Evolutionary conservation across 1,140 invertebrate genomes (phyloP), one percentile per base, ranked within the genome.

Genomic region (Cydia amplana): DNA sequence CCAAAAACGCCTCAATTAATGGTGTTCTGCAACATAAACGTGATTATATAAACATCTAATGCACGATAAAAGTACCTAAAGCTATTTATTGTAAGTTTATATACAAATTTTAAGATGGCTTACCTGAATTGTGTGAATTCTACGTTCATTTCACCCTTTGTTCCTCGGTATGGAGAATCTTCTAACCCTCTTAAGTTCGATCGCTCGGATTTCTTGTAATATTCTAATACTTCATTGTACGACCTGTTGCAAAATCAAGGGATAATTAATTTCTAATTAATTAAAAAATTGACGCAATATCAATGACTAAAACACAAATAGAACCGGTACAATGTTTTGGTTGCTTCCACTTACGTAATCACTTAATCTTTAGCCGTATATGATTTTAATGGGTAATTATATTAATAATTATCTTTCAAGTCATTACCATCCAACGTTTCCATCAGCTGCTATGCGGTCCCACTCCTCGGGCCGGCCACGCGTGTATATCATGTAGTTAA

Each of bases 401-500:
- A 51, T 18, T 14, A 60, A 23, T 60, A 60, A 60, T 23, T n/a
- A 18, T 18, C 16, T 74, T 93, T 90, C 76, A 91, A 85, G 76
- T 14, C 14, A n/a, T 77, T 74, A 82, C 89, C 94, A 94, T 9
- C 95, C 95, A 0, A 79, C 77, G 77, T 94, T 94, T 0, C 96
- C 96, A 9, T 94, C 90, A 4, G 85, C 87, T 9, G 94, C 95
- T 95, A 96, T 97, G 12, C 93, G 81, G 84, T 97, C 95, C 83
- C 95, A 97, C 81, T 97, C 96, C 23, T 86, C 84, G 2, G 93
- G 93, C 90, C 97, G 95, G 2, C 97, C 97, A 51, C 97, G 93
- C 6, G 96, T 95, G 85, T 97, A 97, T 9, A 97, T 95, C 96
- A 97, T 97, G 51, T 95, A 96, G 86, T 98, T 97, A 28, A 97